Evolutionary conservation across 2,888 invertebrate genomes (phyloP), one percentile per base, ranked within the genome.

Genomic region (Hofmannophila pseudospretella): DNA sequence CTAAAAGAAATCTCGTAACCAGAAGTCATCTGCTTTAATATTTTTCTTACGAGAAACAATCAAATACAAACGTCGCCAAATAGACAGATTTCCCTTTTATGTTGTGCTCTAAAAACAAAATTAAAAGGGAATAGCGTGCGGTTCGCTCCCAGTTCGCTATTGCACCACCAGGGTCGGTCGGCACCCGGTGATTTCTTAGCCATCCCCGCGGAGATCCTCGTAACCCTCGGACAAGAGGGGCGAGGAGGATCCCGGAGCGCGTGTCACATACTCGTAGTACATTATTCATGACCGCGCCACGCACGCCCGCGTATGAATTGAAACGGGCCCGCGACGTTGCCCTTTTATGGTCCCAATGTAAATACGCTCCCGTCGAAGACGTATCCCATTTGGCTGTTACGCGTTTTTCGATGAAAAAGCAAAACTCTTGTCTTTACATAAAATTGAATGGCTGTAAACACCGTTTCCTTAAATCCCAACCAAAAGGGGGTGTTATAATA

Each of bases 221-320:
- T 5, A 5, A 16, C 16, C 16, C 5, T 16, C 5, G 16, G 3
- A 5, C 16, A 3, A 5, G 16, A 5, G 5, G 16, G 16, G 16
- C 16, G 16, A 5, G 16, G 3, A 16, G 16, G 3, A 16, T 16
- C 16, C 16, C 16, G 16, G 16, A n/a, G n/a, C 16, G 5, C 16
- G 16, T n/a, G n/a, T n/a, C n/a, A n/a, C n/a, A n/a, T n/a, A 5
- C 16, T 3, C 16, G 16, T 5, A 5, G 42, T 59, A 51, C 57
- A 67, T 67, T 64, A 67, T 67, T 67, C 66, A 67, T 66, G 51
- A 48, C 41, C 31, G 34, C 42, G 54, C 42, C 55, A 59, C 64
- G 58, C 59, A 58, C 57, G 61, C 52, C 42, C 57, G 59, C 53
- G 54, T 60, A 67, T 67, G 67, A 67, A 67, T 67, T 58, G 62